Conservation (phyloP, 2,888 invertebrate species). For the Philereme vetulata region DNA sequence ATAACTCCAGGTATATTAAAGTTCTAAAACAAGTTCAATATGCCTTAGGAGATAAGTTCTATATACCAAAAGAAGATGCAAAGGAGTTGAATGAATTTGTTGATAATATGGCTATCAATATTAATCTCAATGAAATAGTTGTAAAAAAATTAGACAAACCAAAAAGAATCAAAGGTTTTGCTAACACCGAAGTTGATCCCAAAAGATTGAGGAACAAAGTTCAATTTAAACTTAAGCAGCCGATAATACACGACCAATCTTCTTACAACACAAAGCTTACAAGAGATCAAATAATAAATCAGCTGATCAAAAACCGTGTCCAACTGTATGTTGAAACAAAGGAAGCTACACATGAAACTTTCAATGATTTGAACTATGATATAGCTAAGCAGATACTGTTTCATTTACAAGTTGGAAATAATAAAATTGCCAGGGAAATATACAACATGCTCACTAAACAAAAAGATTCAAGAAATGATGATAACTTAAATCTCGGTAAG, state of each 20-base stretch:
- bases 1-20: constrained; percentile 49
- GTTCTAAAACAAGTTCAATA: constrained; percentile 51
- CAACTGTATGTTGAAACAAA: constrained; percentile 55
- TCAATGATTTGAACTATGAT: constrained; percentile 55
- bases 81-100: constrained; percentile 55
- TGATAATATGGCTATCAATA: constrained; percentile 48
- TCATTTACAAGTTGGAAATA: constrained; percentile 60
- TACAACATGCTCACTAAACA: constrained; percentile 58
- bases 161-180: constrained; percentile 17
- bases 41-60: constrained; percentile 39
- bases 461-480: constrained; percentile 10
- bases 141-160: constrained; percentile 43
- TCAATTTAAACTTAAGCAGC: constrained; percentile 4
- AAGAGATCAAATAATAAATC: constrained; percentile 64
- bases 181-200: not conserved
- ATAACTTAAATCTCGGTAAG: constrained; percentile 19
- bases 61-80: constrained; percentile 44
- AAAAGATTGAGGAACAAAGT: constrained; percentile 9
- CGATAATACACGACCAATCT: not conserved
- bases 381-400: constrained; percentile 61
- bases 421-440: constrained; percentile 61
- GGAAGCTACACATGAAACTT: constrained; percentile 46
- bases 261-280: constrained; percentile 47
- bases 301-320: constrained; percentile 67
- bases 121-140: constrained; percentile 55